A percentile compares a stretch with the other conserved stretches of the same genome.
phyloP scores from a whole-genome alignment of 2,888 invertebrate species.

The Conops quadrifasciatus region DNA sequence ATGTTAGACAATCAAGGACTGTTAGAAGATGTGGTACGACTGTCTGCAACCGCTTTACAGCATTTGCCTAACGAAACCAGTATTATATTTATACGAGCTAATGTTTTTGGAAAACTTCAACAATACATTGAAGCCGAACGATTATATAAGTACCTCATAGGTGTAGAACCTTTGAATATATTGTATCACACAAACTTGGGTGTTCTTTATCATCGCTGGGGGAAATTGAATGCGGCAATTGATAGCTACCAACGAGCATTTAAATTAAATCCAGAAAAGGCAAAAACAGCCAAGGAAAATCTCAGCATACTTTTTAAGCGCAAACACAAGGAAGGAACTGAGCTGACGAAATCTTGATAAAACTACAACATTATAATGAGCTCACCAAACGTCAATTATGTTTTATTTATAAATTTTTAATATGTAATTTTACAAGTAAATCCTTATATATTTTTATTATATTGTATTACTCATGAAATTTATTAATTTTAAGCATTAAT shows the following conservation, averaged over 20 bases:
- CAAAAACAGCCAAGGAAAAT: conserved; percentile 76
- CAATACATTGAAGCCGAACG: conserved; percentile 81
- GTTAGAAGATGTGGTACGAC: conserved; percentile 74
- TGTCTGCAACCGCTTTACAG: conserved; percentile 75
- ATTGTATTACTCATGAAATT: no score
- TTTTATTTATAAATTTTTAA: no score
- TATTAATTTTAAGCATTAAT: conserved; percentile 11
- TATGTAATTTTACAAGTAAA: no score
- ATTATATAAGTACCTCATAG: conserved; percentile 80
- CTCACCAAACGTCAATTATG: no score
- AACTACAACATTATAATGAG: no score
- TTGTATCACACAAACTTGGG: conserved; percentile 91
- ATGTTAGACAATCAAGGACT: conserved; percentile 81
- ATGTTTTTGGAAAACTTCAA: conserved; percentile 84
- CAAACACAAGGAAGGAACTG: background rate
- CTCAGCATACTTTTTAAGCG: conserved; percentile 67
- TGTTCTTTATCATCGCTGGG: conserved; percentile 93
- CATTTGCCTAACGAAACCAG: conserved; percentile 79
- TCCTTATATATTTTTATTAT: no score
- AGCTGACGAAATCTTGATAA: no score
- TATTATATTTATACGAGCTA: conserved; percentile 87
- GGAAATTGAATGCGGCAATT: conserved; percentile 77
- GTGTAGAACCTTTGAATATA: conserved; percentile 75
- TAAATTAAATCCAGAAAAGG: conserved; percentile 72
- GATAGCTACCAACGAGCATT: conserved; percentile 80